phyloP scores from a whole-genome alignment of 2,797 vertebrate species.

The Lithobates pipiens region DNA sequence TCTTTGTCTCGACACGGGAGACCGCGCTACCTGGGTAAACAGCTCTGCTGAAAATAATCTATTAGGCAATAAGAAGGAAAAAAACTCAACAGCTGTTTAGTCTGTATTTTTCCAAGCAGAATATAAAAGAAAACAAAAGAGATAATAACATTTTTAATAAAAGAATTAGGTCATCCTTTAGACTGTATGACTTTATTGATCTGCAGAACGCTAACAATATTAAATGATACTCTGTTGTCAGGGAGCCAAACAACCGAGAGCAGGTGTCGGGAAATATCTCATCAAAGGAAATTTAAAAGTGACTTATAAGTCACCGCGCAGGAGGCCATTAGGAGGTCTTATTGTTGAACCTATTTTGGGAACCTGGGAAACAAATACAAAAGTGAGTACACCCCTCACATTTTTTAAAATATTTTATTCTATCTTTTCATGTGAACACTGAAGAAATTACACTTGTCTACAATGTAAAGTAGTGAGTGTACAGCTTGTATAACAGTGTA shows the following conservation, averaged over 20 bases:
- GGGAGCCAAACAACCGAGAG: background rate
- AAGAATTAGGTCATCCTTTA: background rate
- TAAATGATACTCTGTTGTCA: background rate
- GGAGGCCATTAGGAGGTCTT: background rate
- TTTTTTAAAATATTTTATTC: too few species aligned
- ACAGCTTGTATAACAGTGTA: too few species aligned
- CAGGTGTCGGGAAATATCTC: background rate
- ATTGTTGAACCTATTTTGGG: too few species aligned
- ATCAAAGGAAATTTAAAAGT: background rate
- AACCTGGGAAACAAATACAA: too few species aligned
- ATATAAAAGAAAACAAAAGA: background rate
- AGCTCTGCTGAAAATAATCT: conserved; percentile 21
- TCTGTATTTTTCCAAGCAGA: background rate
- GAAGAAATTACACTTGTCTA: too few species aligned
- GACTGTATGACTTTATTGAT: background rate
- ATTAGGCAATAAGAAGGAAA: background rate
- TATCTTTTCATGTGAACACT: too few species aligned
- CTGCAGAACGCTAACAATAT: background rate
- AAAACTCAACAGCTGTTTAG: background rate
- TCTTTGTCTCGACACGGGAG: background rate
- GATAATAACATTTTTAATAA: background rate
- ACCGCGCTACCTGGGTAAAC: background rate
- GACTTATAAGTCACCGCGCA: background rate
- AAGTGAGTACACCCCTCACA: too few species aligned
- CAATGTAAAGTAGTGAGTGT: too few species aligned